phyloP scores from a whole-genome alignment of 2,797 vertebrate genomes.

The Sciaenops ocellatus region DNA sequence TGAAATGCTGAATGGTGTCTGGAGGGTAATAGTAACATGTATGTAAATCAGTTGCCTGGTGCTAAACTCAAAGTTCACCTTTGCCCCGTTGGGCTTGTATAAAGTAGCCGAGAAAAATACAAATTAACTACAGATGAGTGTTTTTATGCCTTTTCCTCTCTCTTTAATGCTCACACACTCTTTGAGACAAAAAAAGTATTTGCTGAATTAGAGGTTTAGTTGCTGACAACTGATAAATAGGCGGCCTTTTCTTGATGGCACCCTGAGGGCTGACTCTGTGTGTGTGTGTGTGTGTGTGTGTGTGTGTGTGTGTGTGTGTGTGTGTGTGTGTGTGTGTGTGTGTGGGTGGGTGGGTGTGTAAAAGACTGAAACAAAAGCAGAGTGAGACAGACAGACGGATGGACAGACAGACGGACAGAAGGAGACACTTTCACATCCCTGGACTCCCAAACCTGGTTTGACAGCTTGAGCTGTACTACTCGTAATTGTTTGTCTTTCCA shows the following conservation, averaged over 20 bases:
- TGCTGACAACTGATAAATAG: conserved; percentile 87
- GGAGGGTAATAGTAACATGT: conserved; percentile 60
- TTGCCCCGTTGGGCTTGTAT: conserved; percentile 40
- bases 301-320: conserved; percentile 29
- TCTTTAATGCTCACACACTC: conserved; percentile 64
- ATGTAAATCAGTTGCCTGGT: conserved; percentile 75
- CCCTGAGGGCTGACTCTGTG: conserved; percentile 75
- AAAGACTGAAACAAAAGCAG: conserved; percentile 46
- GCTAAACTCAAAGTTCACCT: conserved; percentile 74
- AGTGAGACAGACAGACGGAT: conserved; percentile 29
- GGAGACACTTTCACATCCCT: conserved; percentile 57
- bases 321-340: conserved; percentile 36
- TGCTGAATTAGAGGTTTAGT: conserved; percentile 85
- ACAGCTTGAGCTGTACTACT: conserved; percentile 76
- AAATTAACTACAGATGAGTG: conserved; percentile 72
- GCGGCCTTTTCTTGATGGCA: conserved; percentile 81
- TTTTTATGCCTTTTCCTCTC: conserved; percentile 45
- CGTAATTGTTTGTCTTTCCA: conserved; percentile 76
- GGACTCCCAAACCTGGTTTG: conserved; percentile 74
- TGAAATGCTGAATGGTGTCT: conserved; percentile 67
- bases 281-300: conserved; percentile 36
- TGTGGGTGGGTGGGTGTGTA: conserved; percentile 28
- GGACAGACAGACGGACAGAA: conserved; percentile 36
- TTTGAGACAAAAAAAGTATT: conserved; percentile 72
- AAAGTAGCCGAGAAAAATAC: conserved; percentile 54